Evolutionary conservation across 2,113 vertebrate genomes (phyloP), one percentile per base, ranked within the genome.

Genomic region (Hymenochirus boettgeri): DNA sequence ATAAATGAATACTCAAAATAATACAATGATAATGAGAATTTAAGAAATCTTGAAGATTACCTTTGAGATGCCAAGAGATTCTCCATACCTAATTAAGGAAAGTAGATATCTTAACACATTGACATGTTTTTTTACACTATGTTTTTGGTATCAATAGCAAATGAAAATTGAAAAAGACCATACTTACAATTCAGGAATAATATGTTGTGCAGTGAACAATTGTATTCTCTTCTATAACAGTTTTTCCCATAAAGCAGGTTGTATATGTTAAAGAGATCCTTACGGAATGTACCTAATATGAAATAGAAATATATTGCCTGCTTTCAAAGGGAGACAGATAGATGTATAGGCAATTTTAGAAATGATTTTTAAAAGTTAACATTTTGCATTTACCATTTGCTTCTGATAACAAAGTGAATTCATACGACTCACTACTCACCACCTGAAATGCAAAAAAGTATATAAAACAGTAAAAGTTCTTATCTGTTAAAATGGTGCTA

Each of bases 351-450:
- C 17, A n/a, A 17, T 3, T 1, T 42, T 15, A 42, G 11, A 42
- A 15, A 15, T n/a, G 35, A 13, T 3, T 39, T 42, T 42, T n/a
- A n/a, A 1, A n/a, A n/a, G 17, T 15, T 42, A n/a, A 42, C 39
- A 42, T 15, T n/a, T n/a, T n/a, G n/a, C n/a, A n/a, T 85, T 86
- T 78, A 90, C 88, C 88, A 90, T 1, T 78, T 0, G 73, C 47
- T 23, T 77, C 21, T 21, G 88, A 75, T 89, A 74, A 78, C 80
- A 74, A 86, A 89, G 63, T 79, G 65, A 89, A 75, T 46, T 89
- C 84, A 79, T 77, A 27, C 88, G 87, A 73, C 87, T 88, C 51
- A 90, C 3, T 23, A 89, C 86, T 90, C 88, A 72, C 88, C 88
- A 72, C 88, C 88, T 90, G 61, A 1, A 23, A 48, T 19, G 11